Evolutionary conservation across 2,888 invertebrate genomes (phyloP), one percentile per base, ranked within the genome.

Genomic region (Pachliopta kotzebuea): DNA sequence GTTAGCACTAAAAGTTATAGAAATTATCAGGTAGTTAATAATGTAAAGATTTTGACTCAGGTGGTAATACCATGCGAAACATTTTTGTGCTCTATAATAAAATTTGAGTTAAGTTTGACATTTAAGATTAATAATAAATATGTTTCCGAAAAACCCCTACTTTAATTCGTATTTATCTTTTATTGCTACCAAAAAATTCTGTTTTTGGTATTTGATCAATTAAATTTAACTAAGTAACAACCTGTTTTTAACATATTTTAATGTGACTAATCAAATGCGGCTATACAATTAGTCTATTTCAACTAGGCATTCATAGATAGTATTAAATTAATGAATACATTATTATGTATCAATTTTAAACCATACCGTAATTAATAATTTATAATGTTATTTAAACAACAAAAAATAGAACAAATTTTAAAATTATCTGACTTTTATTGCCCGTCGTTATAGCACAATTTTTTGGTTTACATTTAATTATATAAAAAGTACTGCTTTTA

Each of bases 91-190:
- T 65, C 72, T 71, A 69, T 66, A 66, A 84, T 85, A 84, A 80
- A 86, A 77, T 56, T 9, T 23, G 79, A 86, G 86, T 72, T 74
- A 86, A 87, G 81, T 53, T 77, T 83, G 84, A 72, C 84, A 85
- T 87, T 86, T 85, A 76, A 70, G 68, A 72, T 65, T 64, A 66
- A 71, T 71, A 74, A 75, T 72, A 55, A 63, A 65, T 57, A 66
- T 62, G 73, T 76, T 76, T 75, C 77, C 74, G 72, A 73, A 72
- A 65, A 23, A 61, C 69, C 70, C 69, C 70, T 68, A 71, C 70
- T 69, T 67, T 57, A 45, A 73, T 68, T 64, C 55, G 62, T 62
- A 68, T 65, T 56, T 66, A 68, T 70, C 66, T 68, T 73, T 70
- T 69, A 62, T 69, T 54, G 58, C 72, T 70, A 66, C 65, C 69